A percentile compares a stretch with the other conserved stretches of the same genome.
These are phyloP conservation scores for Willisornis vidua DNA, from an alignment of 2,113 vertebrate species.

Conservation along the genomic window DNA sequence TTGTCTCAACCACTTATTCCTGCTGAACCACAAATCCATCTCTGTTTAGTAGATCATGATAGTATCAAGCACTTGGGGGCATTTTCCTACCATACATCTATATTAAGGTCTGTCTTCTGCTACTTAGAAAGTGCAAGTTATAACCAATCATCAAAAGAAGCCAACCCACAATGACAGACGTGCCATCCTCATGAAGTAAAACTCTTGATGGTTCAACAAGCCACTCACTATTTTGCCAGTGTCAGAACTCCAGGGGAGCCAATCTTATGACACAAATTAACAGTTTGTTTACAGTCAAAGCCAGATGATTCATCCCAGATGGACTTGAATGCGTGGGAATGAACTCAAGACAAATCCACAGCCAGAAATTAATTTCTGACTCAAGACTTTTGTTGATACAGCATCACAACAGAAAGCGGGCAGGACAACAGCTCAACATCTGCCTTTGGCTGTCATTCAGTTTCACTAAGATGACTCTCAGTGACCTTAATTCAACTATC, in stretches of 20 bases:
- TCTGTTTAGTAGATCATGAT: rapidly evolving
- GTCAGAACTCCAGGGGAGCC: neutral
- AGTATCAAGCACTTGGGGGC: neutral
- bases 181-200: neutral
- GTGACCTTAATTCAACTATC: neutral
- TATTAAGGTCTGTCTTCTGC: neutral
- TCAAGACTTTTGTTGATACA: neutral
- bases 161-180: rapidly evolving
- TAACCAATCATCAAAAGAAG: neutral
- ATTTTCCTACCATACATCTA: neutral
- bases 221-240: neutral
- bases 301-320: neutral
- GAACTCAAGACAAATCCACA: neutral
- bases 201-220: neutral
- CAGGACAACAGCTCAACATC: neutral
- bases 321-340: neutral
- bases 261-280: neutral
- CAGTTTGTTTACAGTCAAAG: neutral
- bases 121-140: neutral
- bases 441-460: neutral
- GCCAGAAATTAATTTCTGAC: neutral
- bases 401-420: neutral
- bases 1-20: neutral
- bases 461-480: neutral
- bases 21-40: neutral